Conservation (phyloP, 2,888 invertebrate species). For the Hyposoter didymator region DNA sequence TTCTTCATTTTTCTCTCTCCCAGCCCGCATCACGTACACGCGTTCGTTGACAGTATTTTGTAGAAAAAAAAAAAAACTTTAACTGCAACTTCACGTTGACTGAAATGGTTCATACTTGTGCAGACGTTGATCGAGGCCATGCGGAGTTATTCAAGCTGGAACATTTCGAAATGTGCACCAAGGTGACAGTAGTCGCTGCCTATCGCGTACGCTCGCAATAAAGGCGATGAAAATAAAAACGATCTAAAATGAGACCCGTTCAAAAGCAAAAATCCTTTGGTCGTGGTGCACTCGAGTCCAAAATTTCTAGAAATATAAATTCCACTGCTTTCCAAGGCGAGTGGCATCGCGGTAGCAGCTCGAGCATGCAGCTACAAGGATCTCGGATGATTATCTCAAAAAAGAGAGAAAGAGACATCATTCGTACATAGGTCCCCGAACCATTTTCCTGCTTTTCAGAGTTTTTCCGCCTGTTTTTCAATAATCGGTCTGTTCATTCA, state of each 20-base stretch:
- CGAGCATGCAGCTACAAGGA: slow-evolving; percentile 20
- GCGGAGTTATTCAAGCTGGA: background rate
- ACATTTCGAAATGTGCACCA: background rate
- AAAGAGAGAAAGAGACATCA: slow-evolving; percentile 4
- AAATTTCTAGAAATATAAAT: slow-evolving; percentile 20
- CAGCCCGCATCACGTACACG: background rate
- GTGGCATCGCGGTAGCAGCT: slow-evolving; percentile 23
- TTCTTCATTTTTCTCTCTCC: background rate
- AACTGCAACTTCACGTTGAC: background rate
- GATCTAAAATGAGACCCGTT: background rate
- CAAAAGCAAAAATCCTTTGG: slow-evolving; percentile 18
- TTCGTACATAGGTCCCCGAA: slow-evolving; percentile 46
- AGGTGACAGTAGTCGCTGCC: background rate
- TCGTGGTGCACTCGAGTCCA: background rate
- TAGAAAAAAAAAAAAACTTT: background rate
- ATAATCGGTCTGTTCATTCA: background rate
- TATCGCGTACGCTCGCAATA: background rate
- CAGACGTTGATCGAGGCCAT: slow-evolving; percentile 5
- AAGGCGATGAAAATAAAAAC: background rate
- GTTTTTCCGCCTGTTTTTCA: background rate
- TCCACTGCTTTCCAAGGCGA: background rate
- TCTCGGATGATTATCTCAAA: slow-evolving; percentile 32
- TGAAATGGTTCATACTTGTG: background rate
- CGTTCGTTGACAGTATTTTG: background rate
- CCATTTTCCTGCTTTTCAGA: slow-evolving; percentile 30